Evolutionary conservation across 2,113 vertebrate species (phyloP).

Genomic region (Recurvirostra avosetta): DNA sequence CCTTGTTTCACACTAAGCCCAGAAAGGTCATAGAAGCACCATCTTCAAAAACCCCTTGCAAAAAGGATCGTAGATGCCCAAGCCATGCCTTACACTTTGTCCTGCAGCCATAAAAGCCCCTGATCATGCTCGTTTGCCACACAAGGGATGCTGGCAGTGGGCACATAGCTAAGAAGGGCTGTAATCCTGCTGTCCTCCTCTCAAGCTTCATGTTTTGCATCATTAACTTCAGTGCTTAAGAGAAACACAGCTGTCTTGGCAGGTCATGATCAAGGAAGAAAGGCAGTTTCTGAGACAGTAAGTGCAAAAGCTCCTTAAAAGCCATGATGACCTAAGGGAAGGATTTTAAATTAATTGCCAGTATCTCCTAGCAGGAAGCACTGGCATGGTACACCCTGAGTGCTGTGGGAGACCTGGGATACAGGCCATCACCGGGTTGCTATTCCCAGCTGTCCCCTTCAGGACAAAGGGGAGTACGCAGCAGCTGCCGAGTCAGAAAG

Average conservation of each 20-base stretch:
- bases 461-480: not conserved
- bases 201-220: not conserved
- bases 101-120: not conserved
- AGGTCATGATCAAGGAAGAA: not conserved
- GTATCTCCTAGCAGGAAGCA: not conserved
- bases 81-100: not conserved
- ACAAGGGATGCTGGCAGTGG: not conserved
- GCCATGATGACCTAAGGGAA: not conserved
- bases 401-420: not conserved
- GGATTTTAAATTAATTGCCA: not conserved
- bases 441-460: not conserved
- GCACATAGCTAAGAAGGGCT: not conserved
- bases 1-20: not conserved
- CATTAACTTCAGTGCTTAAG: not conserved
- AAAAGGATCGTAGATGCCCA: not conserved
- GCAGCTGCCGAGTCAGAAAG: not conserved
- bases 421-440: not conserved
- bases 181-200: not conserved
- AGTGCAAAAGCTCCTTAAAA: slow-evolving; percentile 16
- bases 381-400: not conserved
- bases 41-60: not conserved
- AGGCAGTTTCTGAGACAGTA: not conserved
- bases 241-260: slow-evolving; percentile 43
- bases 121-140: not conserved
- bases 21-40: not conserved